Base-by-base conservation (phyloP, 1,140 invertebrate species). In the Bombyx mori region DNA sequence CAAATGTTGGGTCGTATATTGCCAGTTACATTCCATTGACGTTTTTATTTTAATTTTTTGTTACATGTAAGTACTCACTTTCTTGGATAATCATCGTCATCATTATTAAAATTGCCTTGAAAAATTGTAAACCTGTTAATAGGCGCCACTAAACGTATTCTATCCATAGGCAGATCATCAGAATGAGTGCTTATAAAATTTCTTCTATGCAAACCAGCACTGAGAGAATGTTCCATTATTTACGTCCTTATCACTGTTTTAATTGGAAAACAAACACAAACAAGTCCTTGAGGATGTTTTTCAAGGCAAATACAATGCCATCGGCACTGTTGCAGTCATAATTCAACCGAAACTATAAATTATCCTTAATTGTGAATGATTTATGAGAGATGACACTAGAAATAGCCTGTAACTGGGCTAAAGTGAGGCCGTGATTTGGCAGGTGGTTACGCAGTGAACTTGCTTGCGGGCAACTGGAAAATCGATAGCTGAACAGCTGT, bases 401-500 rank as follows among this genome's bases (percentile, higher is more conserved):
- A 18, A 18, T 18, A 18, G 12, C 12, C 12, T 18, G 12, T 18
- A 18, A 18, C 12, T 18, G 12, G 12, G 12, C 12, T 18, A 18
- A 18, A 18, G 12, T 18, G 12, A 18, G 12, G 12, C 12, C 12
- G 12, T 18, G 12, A 67, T 68, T 57, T 73, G 72, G 48, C 65
- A 71, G 71, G 58, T 61, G 63, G 56, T 66, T 62, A 71, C 77
- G 79, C 77, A 75, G 79, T 77, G 73, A 77, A 80, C 65, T 77
- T 77, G 60, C 54, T 68, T 68, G 66, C 64, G 72, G 71, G 56
- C 69, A 67, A 45, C 53, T 42, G 52, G 60, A 72, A 75, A 80
- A 83, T 83, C 80, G 66, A 83, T 82, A 77, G 43, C 58, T 47
- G 57, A 85, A 77, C 82, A 82, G 78, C 77, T 82, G 79, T 77